phyloP scores from a whole-genome alignment of 2,797 vertebrate species.

The Pelochelys cantorii region DNA sequence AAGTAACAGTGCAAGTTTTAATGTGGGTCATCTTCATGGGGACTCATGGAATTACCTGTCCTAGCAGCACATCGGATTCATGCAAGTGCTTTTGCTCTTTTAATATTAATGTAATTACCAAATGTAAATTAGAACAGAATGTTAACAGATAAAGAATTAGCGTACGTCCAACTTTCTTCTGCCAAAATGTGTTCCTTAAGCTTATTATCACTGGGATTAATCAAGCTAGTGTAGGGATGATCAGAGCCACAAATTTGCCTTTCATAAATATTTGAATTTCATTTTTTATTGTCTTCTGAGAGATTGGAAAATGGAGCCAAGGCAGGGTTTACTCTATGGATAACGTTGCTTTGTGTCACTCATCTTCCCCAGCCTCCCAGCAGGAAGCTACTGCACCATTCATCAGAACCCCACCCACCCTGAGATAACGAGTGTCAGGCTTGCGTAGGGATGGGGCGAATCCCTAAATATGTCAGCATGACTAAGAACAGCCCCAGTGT shows the following conservation, averaged over 20 bases:
- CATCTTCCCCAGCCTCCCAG: background rate
- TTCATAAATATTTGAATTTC: conserved; percentile 23
- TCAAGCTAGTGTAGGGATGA: background rate
- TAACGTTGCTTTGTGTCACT: background rate
- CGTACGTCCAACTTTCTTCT: background rate
- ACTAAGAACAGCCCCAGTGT: background rate
- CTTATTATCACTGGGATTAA: conserved; percentile 20
- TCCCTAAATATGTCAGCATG: too few relatives aligned
- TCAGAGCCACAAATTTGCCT: background rate
- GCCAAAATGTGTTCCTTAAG: background rate
- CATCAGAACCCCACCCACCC: background rate
- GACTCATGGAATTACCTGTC: background rate
- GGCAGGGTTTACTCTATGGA: background rate
- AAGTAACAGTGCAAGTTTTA: background rate
- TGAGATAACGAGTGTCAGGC: background rate
- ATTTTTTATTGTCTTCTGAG: background rate
- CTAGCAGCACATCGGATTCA: background rate
- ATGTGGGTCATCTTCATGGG: background rate
- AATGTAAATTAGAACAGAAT: conserved; percentile 21
- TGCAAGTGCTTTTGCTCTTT: background rate
- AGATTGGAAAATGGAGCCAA: conserved; percentile 2
- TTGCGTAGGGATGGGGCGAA: background rate
- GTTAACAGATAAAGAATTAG: conserved; percentile 4
- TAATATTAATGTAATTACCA: background rate
- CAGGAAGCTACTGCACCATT: background rate